Conservation (phyloP, 2,888 invertebrate genomes). For the Parascotia fuliginaria region DNA sequence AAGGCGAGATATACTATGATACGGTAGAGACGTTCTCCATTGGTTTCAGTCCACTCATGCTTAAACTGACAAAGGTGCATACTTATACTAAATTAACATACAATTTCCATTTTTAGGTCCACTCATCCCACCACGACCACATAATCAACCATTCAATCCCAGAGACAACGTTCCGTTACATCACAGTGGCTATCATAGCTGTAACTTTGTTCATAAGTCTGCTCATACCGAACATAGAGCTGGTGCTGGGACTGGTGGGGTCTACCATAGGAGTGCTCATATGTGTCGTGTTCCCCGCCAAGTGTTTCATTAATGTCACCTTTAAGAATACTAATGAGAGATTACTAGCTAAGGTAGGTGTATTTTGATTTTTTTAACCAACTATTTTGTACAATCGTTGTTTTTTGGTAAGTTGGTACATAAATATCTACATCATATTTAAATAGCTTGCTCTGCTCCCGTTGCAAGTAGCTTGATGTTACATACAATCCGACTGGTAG, state of each 20-base stretch:
- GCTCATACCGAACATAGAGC: constrained; percentile 96
- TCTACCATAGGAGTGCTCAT: constrained; percentile 98
- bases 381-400: too few species aligned
- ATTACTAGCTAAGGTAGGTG: constrained; percentile 90
- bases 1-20: too few species aligned
- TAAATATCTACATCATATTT: too few species aligned
- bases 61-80: too few species aligned
- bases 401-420: too few species aligned
- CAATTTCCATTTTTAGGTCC: constrained; percentile 78
- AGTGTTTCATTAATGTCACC: constrained; percentile 94
- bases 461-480: too few species aligned
- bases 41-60: too few species aligned
- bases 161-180: constrained; percentile 91
- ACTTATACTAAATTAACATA: too few species aligned
- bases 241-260: constrained; percentile 97
- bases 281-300: constrained; percentile 96
- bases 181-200: constrained; percentile 92
- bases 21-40: too few species aligned
- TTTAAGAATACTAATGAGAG: constrained; percentile 94
- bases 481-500: too few species aligned
- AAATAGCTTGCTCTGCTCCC: too few species aligned
- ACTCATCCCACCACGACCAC: constrained; percentile 88
- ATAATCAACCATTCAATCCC: constrained; percentile 91
- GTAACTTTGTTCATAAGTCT: constrained; percentile 92
- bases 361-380: neutral